Conservation (phyloP, 2,797 vertebrate genomes). For the Anomalospiza imberbis region DNA sequence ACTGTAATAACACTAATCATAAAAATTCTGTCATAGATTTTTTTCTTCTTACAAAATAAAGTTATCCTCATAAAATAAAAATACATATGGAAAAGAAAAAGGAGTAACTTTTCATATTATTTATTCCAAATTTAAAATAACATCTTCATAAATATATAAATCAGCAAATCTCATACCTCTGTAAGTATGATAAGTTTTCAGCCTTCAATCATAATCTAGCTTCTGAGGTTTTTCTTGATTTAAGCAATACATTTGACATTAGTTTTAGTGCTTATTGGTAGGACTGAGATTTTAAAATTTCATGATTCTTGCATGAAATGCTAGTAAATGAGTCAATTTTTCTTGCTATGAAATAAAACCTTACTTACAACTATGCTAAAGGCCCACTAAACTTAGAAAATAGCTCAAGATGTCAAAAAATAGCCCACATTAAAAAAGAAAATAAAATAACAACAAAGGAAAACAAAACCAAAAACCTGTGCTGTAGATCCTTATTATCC, state of each 20-base stretch:
- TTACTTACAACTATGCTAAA: neutral
- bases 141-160: neutral
- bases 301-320: neutral
- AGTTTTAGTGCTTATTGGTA: neutral
- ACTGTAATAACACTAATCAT: neutral
- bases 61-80: constrained; percentile 3
- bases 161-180: neutral
- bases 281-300: neutral
- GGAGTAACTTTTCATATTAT: neutral
- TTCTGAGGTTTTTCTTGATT: neutral
- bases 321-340: neutral
- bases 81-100: neutral
- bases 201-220: neutral
- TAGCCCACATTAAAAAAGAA: neutral
- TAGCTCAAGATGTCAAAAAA: neutral
- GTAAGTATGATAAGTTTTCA: neutral
- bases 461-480: neutral
- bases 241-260: neutral
- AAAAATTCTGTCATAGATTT: neutral
- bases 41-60: constrained; percentile 4
- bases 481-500: neutral
- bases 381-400: neutral
- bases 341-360: neutral
- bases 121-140: neutral
- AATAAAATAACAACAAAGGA: neutral